phyloP scores from a whole-genome alignment of 2,113 vertebrate species.

The Alligator mississippiensis region DNA sequence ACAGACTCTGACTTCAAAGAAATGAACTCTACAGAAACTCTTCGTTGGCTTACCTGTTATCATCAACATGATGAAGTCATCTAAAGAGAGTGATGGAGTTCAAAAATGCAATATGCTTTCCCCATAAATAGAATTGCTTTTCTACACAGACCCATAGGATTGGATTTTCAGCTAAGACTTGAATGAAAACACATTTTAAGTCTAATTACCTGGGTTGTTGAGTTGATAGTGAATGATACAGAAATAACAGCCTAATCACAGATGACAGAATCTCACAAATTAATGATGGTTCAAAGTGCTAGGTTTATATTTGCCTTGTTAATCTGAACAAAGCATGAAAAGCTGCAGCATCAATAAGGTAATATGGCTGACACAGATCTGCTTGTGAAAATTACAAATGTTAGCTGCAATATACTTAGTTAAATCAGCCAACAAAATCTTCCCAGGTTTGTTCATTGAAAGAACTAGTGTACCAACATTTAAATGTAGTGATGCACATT shows the following conservation, averaged over 20 bases:
- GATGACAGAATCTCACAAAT: slow-evolving; percentile 34
- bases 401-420: slow-evolving; percentile 18
- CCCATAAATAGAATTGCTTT: slow-evolving; percentile 13
- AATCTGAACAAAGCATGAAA: slow-evolving; percentile 13
- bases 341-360: background rate
- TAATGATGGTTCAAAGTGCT: background rate
- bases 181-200: slow-evolving; percentile 28
- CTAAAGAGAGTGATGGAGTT: slow-evolving; percentile 18
- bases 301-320: background rate
- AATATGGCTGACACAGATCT: background rate
- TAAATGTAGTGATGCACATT: slow-evolving; percentile 22
- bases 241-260: background rate
- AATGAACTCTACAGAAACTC: slow-evolving; percentile 9
- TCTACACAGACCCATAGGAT: slow-evolving; percentile 4
- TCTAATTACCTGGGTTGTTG: slow-evolving; percentile 44
- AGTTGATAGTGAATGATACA: background rate
- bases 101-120: background rate
- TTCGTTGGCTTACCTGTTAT: slow-evolving; percentile 10
- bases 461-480: slow-evolving; percentile 12
- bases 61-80: background rate
- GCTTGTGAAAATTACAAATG: slow-evolving; percentile 40
- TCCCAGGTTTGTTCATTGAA: slow-evolving; percentile 2
- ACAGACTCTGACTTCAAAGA: accelerated
- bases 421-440: slow-evolving; percentile 33
- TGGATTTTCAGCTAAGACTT: slow-evolving; percentile 14